Evolutionary conservation across 2,113 vertebrate species (phyloP), one percentile per base, ranked within the genome.

Genomic region (Salminus brasiliensis): DNA sequence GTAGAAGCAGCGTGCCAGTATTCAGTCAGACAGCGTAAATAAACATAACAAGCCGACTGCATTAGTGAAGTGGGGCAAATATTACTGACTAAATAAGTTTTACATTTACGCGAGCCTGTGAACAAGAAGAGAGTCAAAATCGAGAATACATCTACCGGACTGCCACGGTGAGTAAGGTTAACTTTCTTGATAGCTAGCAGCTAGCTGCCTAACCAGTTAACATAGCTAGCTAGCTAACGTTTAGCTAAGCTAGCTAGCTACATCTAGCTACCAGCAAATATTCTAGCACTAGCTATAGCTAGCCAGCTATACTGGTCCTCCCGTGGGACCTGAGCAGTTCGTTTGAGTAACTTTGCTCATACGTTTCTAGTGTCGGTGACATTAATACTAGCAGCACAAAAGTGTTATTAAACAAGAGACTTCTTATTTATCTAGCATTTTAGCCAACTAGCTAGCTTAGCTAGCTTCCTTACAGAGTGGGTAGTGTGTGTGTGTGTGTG

Each of bases 171-270:
- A 77, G 68, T 72, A 10, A 55, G 25, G 80, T 79, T 76, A 71
- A 4, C 52, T 27, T 78, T 78, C 60, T 87, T 79, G 69, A 18
- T 47, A 57, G 52, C n/a, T 63, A 21, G 84, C 84, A 83, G 39
- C 39, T 41, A 85, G 75, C 83, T 7, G n/a, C n/a, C n/a, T n/a
- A n/a, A n/a, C n/a, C n/a, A n/a, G 76, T 77, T 80, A 82, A 30
- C 60, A 30, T 52, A n/a, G 21, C 4, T 52, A 49, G 18, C 3
- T 21, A 16, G 53, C 53, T 23, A n/a, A n/a, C n/a, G n/a, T n/a
- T n/a, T n/a, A 55, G 11, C 21, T 23, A 32, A 39, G 62, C 11
- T n/a, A n/a, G 62, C 62, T 7, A 1, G 23, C 47, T 18, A 18
- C 3, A 1, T 3, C 18, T 41, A 41, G 39, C n/a, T n/a, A n/a